Base-by-base conservation (phyloP, 2,113 vertebrate genomes). In the zebrafish (Danio rerio) region DNA sequence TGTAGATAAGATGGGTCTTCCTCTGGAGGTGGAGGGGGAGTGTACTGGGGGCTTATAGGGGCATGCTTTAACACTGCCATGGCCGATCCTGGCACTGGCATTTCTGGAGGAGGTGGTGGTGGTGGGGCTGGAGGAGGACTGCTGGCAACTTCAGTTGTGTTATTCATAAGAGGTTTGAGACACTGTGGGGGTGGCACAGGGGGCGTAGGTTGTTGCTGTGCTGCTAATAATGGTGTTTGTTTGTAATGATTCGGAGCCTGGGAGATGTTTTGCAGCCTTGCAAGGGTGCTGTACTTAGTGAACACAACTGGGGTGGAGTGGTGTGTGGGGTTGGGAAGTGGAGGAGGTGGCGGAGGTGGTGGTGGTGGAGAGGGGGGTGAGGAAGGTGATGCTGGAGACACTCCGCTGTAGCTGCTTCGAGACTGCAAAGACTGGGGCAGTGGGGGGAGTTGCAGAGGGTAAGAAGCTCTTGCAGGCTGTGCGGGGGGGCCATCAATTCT, bases 281-380 rank as follows among this genome's bases (percentile, higher is more conserved):
- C 92, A 76, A 97, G 93, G 0, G 96, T 98, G 92, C 96, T 97
- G 91, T 96, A 97, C 84, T 96, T 98, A 52, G 95, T 89, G 4
- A 95, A 96, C 45, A 94, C 84, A 1, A 94, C 76, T 13, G 94
- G 87, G 0, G 92, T 78, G 0, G 91, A 69, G 89, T 94, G 91
- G 85, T 93, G 86, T 89, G 93, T 88, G 0, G 94, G 87, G 0
- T 85, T 92, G 0, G 88, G 89, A 0, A 91, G 81, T 0, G 91
- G 89, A 0, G 92, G 93, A 0, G 91, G 92, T 0, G 92, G 92
- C 0, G 93, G 95, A 0, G 93, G 94, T 0, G 94, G 94, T 0
- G 92, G 92, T 0, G 92, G 93, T 0, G 95, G 93, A 0, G 93
- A 93, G 0, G 95, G 94, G 0, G 94, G 93, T 0, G 95, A 94